A percentile compares a stretch with the other conserved stretches of the same genome.
Conservation (phyloP, 2,113 vertebrate genomes). For the Hippocampus zosterae region DNA sequence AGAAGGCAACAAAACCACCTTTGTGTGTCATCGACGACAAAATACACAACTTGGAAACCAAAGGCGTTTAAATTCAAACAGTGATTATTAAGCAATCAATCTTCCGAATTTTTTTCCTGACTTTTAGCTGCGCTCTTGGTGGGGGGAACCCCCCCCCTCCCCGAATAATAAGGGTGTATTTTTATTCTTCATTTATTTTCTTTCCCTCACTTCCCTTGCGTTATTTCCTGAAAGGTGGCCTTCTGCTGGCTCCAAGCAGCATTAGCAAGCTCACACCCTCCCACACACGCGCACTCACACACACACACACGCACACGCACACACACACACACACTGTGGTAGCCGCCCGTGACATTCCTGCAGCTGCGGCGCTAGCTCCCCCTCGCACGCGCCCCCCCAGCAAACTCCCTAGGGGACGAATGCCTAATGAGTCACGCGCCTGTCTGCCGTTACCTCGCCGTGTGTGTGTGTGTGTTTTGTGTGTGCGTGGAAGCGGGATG, state of each 20-base stretch:
- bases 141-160: constrained; percentile 39
- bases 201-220: constrained; percentile 34
- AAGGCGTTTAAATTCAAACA: constrained; percentile 20
- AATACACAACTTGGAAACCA: not conserved
- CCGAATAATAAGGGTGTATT: constrained; percentile 45
- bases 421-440: constrained; percentile 83
- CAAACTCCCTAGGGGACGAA: constrained; percentile 75
- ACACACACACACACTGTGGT: constrained; percentile 47
- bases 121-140: constrained; percentile 57
- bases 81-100: constrained; percentile 33
- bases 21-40: not conserved
- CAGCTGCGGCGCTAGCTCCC: constrained; percentile 73
- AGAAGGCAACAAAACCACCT: constrained; percentile 6
- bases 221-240: constrained; percentile 74
- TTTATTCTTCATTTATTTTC: constrained; percentile 11
- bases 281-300: constrained; percentile 20
- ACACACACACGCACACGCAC: constrained; percentile 32
- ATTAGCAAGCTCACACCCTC: constrained; percentile 44
- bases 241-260: constrained; percentile 62
- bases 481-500: constrained; percentile 58
- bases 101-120: constrained; percentile 49
- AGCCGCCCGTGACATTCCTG: constrained; percentile 78
- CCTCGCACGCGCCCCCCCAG: constrained; percentile 69
- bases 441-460: constrained; percentile 77
- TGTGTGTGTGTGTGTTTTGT: not conserved